These are phyloP conservation scores for Idaea biselata DNA, from an alignment of 2,888 invertebrate genomes.

Conservation along the genomic window DNA sequence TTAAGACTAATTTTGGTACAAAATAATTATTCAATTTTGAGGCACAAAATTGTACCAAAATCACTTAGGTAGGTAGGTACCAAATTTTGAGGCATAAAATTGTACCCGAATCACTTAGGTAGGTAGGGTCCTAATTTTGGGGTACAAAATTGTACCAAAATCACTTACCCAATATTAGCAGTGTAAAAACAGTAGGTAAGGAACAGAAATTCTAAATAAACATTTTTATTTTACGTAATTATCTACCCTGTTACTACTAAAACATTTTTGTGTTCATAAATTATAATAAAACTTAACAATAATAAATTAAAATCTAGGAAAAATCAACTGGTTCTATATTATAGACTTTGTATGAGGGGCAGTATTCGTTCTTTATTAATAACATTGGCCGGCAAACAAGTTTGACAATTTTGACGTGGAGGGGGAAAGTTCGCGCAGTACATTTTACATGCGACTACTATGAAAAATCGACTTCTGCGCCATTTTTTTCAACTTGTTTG, in stretches of 20 bases:
- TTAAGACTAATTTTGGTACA: background rate
- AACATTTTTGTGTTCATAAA: constrained; percentile 37
- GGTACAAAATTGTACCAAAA: too few species aligned
- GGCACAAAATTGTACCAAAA: background rate
- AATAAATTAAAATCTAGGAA: constrained; percentile 38
- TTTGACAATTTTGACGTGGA: too few species aligned
- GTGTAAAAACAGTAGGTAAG: background rate
- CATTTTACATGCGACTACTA: too few species aligned
- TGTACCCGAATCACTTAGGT: too few species aligned
- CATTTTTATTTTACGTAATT: constrained; percentile 26
- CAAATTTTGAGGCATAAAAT: background rate
- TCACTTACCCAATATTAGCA: too few species aligned
- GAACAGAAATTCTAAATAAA: background rate
- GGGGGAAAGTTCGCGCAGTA: too few species aligned
- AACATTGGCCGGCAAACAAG: too few species aligned
- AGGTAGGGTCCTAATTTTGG: too few species aligned
- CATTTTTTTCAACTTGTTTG: too few species aligned
- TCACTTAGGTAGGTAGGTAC: too few species aligned
- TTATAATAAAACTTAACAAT: constrained; percentile 40
- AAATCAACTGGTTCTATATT: background rate
- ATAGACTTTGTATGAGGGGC: background rate
- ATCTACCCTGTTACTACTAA: constrained; percentile 67
- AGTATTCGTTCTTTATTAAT: background rate
- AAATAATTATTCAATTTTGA: background rate
- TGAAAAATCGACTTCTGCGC: too few species aligned